Conservation (phyloP, 2,888 invertebrate genomes). For the Tenthredo notha region DNA sequence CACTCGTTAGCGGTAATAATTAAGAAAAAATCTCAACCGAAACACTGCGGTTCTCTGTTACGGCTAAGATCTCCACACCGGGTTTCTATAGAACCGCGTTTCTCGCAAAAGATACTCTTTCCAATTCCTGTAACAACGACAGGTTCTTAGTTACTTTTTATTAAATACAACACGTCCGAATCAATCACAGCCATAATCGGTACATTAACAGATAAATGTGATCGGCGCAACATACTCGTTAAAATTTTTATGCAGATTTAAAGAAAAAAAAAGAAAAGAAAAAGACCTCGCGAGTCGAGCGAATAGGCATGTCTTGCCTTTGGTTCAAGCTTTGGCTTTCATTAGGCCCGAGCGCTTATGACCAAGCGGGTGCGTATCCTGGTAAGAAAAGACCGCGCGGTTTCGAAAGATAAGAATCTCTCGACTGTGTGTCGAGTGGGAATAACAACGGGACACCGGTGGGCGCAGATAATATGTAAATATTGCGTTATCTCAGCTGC, state of each 20-base stretch:
- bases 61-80: neutral
- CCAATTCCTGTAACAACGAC: neutral
- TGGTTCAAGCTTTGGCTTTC: neutral
- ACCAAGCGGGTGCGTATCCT: constrained; percentile 24
- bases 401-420: constrained; percentile 44
- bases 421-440: constrained; percentile 24
- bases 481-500: constrained; percentile 74
- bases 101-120: neutral
- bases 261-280: neutral
- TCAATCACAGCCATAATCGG: constrained; percentile 9
- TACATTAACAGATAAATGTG: constrained; percentile 10
- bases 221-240: neutral
- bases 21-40: constrained; percentile 40
- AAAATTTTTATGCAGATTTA: constrained; percentile 18
- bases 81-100: neutral
- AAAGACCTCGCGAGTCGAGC: neutral
- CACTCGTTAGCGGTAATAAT: constrained; percentile 38
- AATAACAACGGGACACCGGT: constrained; percentile 58
- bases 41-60: neutral
- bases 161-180: neutral
- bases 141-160: neutral
- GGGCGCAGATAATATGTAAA: constrained; percentile 76
- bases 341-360: constrained; percentile 3
- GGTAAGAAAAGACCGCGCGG: constrained; percentile 24
- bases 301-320: neutral